Base-by-base conservation (phyloP, 2,888 invertebrate genomes). In the Tethea ocularis region DNA sequence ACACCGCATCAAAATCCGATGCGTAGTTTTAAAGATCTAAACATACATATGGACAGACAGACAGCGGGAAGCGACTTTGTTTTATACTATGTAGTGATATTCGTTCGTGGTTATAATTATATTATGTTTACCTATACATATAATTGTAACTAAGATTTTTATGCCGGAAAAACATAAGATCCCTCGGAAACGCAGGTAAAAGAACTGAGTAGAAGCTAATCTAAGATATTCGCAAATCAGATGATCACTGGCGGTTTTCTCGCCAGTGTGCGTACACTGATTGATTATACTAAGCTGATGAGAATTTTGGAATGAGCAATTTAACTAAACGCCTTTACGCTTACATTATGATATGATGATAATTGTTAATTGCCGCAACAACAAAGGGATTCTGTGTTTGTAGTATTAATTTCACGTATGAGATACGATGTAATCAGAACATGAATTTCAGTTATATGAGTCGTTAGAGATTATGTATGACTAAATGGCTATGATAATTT, bases 361-460 rank as follows among this genome's bases (percentile, higher is more conserved):
- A 17, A 46, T 46, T 20, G 46, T 46, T 46, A 79, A 82, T 83
- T 82, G 74, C 69, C 68, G 67, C 71, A 72, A 69, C 75, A 82
- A 80, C 77, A 76, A 69, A 77, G 78, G 67, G 67, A 66, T 66
- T 69, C 64, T 67, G 22, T 54, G 69, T 74, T 70, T 67, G 60
- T 66, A 58, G 72, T 69, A 75, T 80, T 78, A 80, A 82, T 83
- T 81, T 81, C 79, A 80, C 78, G 75, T 71, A 64, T 73, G 71
- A 77, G 66, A 70, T 66, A 71, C 72, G 61, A 56, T 71, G 70
- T 68, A 69, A 78, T 71, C 70, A 72, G 68, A 71, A 73, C 68
- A 76, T 63, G 68, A 74, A 73, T 77, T 76, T 71, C 71, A 72
- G 72, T 73, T 69, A 76, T 67, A 63, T 63, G 64, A 67, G 64